Percentiles rank a stretch among this genome's conserved stretches.
Evolutionary conservation across 53 echinoderm and acorn worm genomes (phyloP).

Genomic region (Zoroaster sp.): DNA sequence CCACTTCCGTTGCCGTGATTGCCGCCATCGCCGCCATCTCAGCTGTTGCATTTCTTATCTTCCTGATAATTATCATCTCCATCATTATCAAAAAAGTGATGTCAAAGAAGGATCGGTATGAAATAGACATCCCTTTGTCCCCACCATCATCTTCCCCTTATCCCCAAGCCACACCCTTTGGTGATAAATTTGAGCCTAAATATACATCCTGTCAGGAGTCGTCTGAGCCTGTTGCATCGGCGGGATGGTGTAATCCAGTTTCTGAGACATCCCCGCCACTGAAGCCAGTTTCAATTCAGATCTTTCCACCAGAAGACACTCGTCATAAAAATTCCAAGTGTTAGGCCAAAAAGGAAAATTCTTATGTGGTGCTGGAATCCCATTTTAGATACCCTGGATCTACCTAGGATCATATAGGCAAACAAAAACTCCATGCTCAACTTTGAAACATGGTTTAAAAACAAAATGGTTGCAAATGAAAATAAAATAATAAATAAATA

Average conservation of each 20-base stretch:
- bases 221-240: neutral
- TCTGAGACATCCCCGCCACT: neutral
- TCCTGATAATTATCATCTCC: neutral
- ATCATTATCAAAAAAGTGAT: too few relatives aligned
- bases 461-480: too few relatives aligned
- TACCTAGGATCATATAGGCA: too few relatives aligned
- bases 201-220: neutral
- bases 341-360: too few relatives aligned
- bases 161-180: neutral
- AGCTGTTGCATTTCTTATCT: neutral
- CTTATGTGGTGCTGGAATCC: too few relatives aligned
- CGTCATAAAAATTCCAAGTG: too few relatives aligned
- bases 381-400: too few relatives aligned
- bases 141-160: neutral
- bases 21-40: neutral
- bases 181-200: neutral
- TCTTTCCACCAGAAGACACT: neutral
- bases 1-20: neutral
- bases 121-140: neutral
- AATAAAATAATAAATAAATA: too few relatives aligned
- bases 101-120: neutral
- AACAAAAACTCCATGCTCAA: too few relatives aligned
- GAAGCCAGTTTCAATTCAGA: neutral
- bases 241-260: neutral
- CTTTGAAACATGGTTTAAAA: too few relatives aligned